These are phyloP conservation scores for Apogon hyalosoma DNA, from an alignment of 2,797 vertebrate species.

Conservation along the genomic window DNA sequence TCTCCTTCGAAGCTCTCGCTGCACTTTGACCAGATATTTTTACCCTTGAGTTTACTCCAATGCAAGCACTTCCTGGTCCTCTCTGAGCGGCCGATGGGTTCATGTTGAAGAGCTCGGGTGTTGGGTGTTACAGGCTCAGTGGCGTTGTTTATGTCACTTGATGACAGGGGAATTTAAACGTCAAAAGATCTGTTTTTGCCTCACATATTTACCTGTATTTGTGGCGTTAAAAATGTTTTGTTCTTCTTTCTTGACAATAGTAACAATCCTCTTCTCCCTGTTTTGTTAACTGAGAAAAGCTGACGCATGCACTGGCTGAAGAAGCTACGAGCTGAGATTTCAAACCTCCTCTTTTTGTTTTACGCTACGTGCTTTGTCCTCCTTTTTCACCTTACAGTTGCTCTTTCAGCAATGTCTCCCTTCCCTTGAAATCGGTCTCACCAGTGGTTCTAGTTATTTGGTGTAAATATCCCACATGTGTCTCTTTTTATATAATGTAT, in stretches of 20 bases:
- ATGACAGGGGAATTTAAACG: conserved; percentile 9
- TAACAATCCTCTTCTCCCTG: conserved; percentile 16
- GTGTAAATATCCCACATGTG: conserved; percentile 77
- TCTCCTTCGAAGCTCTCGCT: conserved; percentile 43
- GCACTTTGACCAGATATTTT: conserved; percentile 37
- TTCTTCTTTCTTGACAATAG: conserved; percentile 25
- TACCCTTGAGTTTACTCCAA: conserved; percentile 38
- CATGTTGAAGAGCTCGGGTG: conserved; percentile 19
- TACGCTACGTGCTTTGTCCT: conserved; percentile 32
- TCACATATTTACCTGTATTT: conserved; percentile 53
- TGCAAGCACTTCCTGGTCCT: conserved; percentile 39
- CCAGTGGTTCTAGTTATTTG: conserved; percentile 66
- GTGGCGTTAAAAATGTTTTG: conserved; percentile 33
- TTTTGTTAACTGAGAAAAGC: conserved; percentile 41
- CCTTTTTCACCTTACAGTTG: conserved; percentile 14
- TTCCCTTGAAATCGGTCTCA: conserved; percentile 26
- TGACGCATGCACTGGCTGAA: conserved; percentile 54
- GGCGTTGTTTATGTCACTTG: conserved; percentile 1
- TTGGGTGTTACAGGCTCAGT: conserved; percentile 3
- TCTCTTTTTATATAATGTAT: conserved; percentile 67
- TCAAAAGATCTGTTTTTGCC: conserved; percentile 27
- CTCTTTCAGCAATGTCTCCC: conserved; percentile 28
- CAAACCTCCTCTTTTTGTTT: conserved; percentile 48
- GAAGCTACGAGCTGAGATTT: conserved; percentile 45
- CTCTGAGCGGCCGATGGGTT: conserved; percentile 21